Conservation (phyloP, 2,113 vertebrate species). For the Genyomyrus donnyi region DNA sequence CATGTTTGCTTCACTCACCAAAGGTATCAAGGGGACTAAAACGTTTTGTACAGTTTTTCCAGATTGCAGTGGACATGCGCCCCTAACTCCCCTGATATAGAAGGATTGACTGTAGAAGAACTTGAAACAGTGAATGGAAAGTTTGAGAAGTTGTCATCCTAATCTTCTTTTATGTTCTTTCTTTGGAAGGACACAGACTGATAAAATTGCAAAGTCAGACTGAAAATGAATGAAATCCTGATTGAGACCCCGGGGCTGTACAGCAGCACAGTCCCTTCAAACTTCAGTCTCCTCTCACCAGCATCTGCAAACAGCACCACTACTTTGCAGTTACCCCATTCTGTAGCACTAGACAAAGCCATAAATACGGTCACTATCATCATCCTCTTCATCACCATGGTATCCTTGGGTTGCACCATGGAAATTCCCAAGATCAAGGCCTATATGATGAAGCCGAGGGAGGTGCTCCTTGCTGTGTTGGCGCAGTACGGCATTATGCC, state of each 20-base stretch:
- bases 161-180: neutral
- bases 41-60: neutral
- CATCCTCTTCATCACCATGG: conserved; percentile 60
- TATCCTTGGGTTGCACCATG: conserved; percentile 73
- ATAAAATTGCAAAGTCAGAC: neutral
- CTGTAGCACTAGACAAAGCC: conserved; percentile 41
- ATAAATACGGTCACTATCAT: conserved; percentile 45
- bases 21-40: neutral
- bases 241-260: neutral
- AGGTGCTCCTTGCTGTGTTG: conserved; percentile 57
- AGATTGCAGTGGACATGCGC: neutral
- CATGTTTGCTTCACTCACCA: neutral
- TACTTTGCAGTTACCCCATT: conserved; percentile 26
- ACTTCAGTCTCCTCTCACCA: neutral
- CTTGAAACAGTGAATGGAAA: neutral
- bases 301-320: neutral
- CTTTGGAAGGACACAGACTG: neutral
- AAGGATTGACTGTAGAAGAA: neutral
- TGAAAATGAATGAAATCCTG: neutral
- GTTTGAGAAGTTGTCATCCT: neutral
- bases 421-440: conserved; percentile 69
- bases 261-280: neutral
- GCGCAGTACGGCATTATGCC: conserved; percentile 80
- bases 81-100: neutral
- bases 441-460: conserved; percentile 70